Percentiles rank a stretch among this genome's conserved stretches.
phyloP scores from a whole-genome alignment of 2,113 vertebrate species.

The mouse (Mus musculus) region GRCm39 chr4:87501001-87501500 shows the following conservation, averaged over 20 bases:
- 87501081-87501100: not conserved
- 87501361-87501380: not conserved
- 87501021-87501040: not conserved
- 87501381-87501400: not conserved
- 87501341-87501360: constrained; percentile 32
- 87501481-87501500: constrained; percentile 52
- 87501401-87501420: constrained; percentile 2
- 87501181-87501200: constrained; percentile 42
- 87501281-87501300: not conserved
- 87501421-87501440: not conserved
- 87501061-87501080: not conserved
- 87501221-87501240: not conserved
- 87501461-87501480: not conserved
- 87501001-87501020: not conserved
- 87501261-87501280: not conserved
- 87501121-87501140: constrained; percentile 19
- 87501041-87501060: not conserved
- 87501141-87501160: constrained; percentile 63
- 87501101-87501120: not conserved
- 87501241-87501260: not conserved
- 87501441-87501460: constrained; percentile 31
- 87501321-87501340: not conserved
- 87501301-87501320: not conserved
- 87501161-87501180: constrained; percentile 56
- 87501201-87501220: constrained; percentile 11